Percentiles rank a stretch among this genome's conserved stretches.
phyloP scores from a whole-genome alignment of 1,140 invertebrate genomes.

The Plutomurus gul region DNA sequence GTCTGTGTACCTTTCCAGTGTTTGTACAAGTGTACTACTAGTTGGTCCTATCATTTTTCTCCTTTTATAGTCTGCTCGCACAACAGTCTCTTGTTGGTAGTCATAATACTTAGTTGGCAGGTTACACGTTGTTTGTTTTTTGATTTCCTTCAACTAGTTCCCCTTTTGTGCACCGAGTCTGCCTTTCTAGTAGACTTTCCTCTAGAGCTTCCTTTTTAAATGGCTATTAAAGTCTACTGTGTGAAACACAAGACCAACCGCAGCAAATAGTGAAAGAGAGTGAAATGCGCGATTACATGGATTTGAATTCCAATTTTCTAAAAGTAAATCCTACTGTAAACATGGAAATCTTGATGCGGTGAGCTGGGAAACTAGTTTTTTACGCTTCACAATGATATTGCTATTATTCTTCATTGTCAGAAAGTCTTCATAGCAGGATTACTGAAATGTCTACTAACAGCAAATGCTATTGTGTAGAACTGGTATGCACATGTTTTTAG shows the following conservation, averaged over 20 bases:
- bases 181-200: neutral
- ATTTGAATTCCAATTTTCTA: constrained; percentile 20
- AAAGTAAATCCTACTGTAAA: constrained; percentile 6
- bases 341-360: neutral
- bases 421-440: no score
- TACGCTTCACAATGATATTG: neutral
- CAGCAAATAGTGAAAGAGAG: no score
- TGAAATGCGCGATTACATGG: neutral
- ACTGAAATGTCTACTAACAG: no score
- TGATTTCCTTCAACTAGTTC: neutral
- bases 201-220: neutral
- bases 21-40: no score
- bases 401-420: neutral
- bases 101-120: no score
- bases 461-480: no score
- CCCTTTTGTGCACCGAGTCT: neutral
- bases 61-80: no score
- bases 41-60: no score
- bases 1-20: neutral
- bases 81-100: no score
- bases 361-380: neutral
- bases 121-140: no score
- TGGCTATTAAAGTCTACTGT: constrained; percentile 8
- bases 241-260: neutral
- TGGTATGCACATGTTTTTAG: no score